Conservation (phyloP, 1,140 invertebrate species). For the Megalopta genalis region DNA sequence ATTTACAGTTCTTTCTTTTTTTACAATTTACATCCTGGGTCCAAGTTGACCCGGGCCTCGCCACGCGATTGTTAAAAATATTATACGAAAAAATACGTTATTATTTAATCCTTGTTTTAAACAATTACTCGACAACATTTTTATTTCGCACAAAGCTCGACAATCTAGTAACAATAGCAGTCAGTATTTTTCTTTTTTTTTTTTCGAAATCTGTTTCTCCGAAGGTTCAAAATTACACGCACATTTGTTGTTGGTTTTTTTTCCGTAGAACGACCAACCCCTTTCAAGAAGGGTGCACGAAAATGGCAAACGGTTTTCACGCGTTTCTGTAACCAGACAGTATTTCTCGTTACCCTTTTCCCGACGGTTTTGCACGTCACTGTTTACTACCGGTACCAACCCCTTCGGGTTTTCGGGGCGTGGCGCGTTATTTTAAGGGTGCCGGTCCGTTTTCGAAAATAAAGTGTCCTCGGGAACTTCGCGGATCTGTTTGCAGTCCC, state of each 20-base stretch:
- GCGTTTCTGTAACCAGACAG: conserved; percentile 9
- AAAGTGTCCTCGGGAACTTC: conserved; percentile 12
- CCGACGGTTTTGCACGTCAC: conserved; percentile 56
- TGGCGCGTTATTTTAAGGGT: conserved; percentile 25
- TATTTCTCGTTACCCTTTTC: conserved; percentile 16
- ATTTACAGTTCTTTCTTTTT: no score
- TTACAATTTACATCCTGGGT: no score
- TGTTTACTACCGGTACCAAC: conserved; percentile 55
- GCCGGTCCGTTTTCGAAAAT: conserved; percentile 36
- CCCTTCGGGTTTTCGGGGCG: conserved; percentile 35
- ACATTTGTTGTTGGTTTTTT: background rate
- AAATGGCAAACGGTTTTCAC: conserved; percentile 24
- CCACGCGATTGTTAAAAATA: no score
- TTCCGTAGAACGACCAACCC: background rate
- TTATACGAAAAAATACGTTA: no score
- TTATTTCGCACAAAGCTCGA: no score
- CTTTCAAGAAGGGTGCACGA: background rate
- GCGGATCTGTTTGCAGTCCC: conserved; percentile 18
- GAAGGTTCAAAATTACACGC: no score
- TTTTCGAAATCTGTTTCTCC: no score
- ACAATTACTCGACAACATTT: no score
- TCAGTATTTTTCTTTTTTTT: no score
- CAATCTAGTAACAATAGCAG: no score
- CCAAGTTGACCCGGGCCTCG: no score
- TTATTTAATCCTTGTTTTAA: no score